Percentiles rank a stretch among this genome's conserved stretches.
Evolutionary conservation across 2,888 invertebrate genomes (phyloP).

Genomic region (Xestia sexstrigata): DNA sequence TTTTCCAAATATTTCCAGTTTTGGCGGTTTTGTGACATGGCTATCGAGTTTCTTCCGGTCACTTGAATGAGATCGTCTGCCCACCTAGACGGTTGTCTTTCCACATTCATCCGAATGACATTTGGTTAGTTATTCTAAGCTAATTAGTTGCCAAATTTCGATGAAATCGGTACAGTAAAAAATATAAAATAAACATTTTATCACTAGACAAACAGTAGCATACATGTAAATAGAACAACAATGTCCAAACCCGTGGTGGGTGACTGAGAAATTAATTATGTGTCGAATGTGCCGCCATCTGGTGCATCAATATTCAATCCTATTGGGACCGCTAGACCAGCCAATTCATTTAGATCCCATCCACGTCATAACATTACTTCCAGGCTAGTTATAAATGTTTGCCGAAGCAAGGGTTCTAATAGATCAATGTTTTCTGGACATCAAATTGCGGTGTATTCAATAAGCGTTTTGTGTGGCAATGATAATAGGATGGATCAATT

Average conservation of each 20-base stretch:
- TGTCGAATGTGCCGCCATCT: constrained; percentile 87
- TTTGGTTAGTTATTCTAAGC: neutral
- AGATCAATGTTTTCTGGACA: constrained; percentile 55
- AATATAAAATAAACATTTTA: constrained; percentile 12
- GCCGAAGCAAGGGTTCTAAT: constrained; percentile 42
- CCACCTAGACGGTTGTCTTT: too few relatives aligned
- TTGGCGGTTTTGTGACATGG: too few relatives aligned
- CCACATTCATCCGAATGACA: too few relatives aligned
- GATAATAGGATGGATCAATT: constrained; percentile 62
- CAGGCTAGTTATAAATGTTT: constrained; percentile 39
- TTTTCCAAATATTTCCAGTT: too few relatives aligned
- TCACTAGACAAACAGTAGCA: constrained; percentile 24
- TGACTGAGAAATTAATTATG: constrained; percentile 87
- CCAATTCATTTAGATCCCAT: constrained; percentile 71
- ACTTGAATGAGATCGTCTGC: too few relatives aligned
- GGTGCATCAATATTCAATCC: constrained; percentile 89
- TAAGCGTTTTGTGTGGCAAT: constrained; percentile 65
- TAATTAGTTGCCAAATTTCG: neutral
- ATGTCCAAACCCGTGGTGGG: constrained; percentile 71
- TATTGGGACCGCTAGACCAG: constrained; percentile 79
- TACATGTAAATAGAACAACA: constrained; percentile 61
- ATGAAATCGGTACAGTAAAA: neutral
- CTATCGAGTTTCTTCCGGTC: too few relatives aligned
- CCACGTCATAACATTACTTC: constrained; percentile 65
- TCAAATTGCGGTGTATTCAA: constrained; percentile 62